Evolutionary conservation across 2,888 invertebrate species (phyloP).

Genomic region (Patella depressa): DNA sequence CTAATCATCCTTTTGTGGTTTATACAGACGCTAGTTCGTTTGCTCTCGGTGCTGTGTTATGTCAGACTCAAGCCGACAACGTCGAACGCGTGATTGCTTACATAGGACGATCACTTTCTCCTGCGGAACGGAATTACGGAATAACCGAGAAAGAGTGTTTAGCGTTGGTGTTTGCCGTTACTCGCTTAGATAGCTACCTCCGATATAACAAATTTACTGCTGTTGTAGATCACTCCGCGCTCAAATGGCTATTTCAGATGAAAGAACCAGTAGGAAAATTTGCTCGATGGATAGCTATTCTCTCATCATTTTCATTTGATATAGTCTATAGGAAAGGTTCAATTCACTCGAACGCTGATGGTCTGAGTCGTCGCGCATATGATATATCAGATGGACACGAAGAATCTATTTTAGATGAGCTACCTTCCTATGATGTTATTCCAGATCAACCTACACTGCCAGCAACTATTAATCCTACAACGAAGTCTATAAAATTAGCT

Average conservation of each 20-base stretch:
- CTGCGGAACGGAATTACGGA: constrained; percentile 16
- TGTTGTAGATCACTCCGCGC: constrained; percentile 18
- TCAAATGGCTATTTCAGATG: constrained; percentile 18
- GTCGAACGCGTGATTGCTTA: too few species aligned
- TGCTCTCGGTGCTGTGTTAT: too few species aligned
- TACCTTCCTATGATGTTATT: neutral
- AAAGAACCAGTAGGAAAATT: constrained; percentile 8
- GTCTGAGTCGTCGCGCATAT: neutral
- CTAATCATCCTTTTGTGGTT: too few species aligned
- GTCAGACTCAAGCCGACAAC: too few species aligned
- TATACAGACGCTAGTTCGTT: too few species aligned
- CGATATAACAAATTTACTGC: constrained; percentile 12
- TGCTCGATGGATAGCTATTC: neutral
- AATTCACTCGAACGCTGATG: constrained; percentile 1
- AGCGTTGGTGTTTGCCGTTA: constrained; percentile 22
- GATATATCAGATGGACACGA: neutral
- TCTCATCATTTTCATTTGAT: neutral
- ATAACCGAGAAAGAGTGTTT: constrained; percentile 24
- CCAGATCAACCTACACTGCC: neutral
- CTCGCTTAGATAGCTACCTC: constrained; percentile 16
- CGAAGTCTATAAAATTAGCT: neutral
- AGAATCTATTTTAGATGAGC: neutral
- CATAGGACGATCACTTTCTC: too few species aligned
- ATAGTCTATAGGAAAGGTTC: neutral
- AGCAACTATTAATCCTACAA: neutral